Base-by-base conservation (phyloP, 2,888 invertebrate genomes). In the Steromphala cineraria region DNA sequence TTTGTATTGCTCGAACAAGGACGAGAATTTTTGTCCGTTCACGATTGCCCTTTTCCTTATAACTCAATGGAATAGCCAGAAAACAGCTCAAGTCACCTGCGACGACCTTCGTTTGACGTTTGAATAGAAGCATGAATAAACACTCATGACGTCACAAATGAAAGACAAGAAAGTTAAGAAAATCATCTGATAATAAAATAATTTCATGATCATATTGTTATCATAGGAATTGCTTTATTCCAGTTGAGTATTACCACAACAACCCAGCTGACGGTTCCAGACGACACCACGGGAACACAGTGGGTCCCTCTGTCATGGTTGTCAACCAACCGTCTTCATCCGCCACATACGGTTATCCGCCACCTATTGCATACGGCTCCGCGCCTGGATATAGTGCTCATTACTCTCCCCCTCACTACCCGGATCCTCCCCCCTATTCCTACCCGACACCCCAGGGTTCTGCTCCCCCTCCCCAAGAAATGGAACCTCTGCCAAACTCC, bases 171-270 rank as follows among this genome's bases (percentile, higher is more conserved):
- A n/a, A n/a, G n/a, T n/a, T n/a, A n/a, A n/a, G n/a, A n/a, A n/a
- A n/a, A n/a, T n/a, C n/a, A n/a, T n/a, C n/a, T n/a, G n/a, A n/a
- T n/a, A n/a, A n/a, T n/a, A n/a, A n/a, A n/a, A n/a, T n/a, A 36
- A 7, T 36, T 36, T 36, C 36, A 4, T 7, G 4, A 36, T 36
- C 36, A 4, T 36, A 1, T 46, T 46, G 46, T 46, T 10, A 5
- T 46, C 5, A 46, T 13, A 46, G 1, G 46, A 5, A 1, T 5
- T 46, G 10, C n/a, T 28, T 28, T 77, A 53, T 86, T 86, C 31
- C 82, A 88, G 88, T 82, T 52, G 88, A 88, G 82, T 88, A 88
- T 81, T 88, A 88, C 84, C 84, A 86, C 78, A 85, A 88, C 76
- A 88, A 88, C 80, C 86, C 87, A 28, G 80, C 84, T 55, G 82